Conservation (phyloP, 2,113 vertebrate species). For the Columba janthina region DNA sequence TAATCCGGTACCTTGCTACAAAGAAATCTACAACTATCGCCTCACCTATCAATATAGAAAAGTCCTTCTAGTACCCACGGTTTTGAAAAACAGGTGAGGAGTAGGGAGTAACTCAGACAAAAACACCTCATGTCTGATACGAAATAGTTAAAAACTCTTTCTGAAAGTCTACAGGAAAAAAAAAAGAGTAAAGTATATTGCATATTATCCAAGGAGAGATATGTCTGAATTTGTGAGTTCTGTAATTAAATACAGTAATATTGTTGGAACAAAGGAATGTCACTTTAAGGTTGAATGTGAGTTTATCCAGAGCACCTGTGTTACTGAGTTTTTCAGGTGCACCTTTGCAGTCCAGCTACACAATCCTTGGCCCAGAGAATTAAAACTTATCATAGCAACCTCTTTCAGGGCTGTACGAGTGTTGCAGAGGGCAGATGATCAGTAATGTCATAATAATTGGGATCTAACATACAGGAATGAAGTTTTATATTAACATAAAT, state of each 20-base stretch:
- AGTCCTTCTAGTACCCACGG: not conserved
- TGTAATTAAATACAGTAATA: not conserved
- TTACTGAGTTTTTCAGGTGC: not conserved
- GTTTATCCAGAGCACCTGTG: not conserved
- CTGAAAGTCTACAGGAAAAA: not conserved
- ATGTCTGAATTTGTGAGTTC: not conserved
- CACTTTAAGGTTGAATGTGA: not conserved
- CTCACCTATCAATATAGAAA: not conserved
- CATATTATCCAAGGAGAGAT: not conserved
- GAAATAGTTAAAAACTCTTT: not conserved
- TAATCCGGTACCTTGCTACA: not conserved
- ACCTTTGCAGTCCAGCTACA: not conserved
- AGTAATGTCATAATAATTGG: not conserved
- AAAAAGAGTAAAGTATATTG: not conserved
- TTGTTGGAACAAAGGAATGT: not conserved
- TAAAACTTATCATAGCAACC: not conserved
- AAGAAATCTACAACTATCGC: not conserved
- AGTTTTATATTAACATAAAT: not conserved
- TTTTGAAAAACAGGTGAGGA: not conserved
- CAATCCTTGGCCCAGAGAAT: not conserved
- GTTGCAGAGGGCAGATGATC: fast-evolving
- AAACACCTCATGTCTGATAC: not conserved
- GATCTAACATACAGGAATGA: not conserved
- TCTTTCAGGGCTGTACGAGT: not conserved
- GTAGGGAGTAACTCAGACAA: not conserved